Percentiles rank a stretch among this genome's conserved stretches.
Conservation (phyloP, 2,888 invertebrate genomes). For the Amphipoea lucens region DNA sequence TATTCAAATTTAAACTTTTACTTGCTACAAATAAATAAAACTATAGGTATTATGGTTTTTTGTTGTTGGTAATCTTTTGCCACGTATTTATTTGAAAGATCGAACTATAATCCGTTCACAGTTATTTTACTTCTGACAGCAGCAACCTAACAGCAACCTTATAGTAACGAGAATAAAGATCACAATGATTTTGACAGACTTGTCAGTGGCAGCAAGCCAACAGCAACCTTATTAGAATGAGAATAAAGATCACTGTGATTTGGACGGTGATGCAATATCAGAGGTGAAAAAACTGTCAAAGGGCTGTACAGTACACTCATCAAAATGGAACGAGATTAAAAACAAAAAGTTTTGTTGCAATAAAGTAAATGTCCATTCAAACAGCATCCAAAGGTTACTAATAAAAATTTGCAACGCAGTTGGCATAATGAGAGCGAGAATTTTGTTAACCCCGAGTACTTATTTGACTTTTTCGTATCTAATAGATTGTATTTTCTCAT, state of each 20-base stretch:
- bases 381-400: background rate
- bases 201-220: too few species aligned
- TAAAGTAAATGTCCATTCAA: background rate
- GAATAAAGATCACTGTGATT: too few species aligned
- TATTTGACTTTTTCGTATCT: background rate
- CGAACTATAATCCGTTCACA: background rate
- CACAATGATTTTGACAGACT: too few species aligned
- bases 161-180: too few species aligned
- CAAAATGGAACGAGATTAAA: background rate
- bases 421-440: constrained; percentile 2
- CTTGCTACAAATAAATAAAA: background rate
- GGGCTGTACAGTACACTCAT: background rate
- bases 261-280: too few species aligned
- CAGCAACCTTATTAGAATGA: too few species aligned
- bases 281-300: too few species aligned
- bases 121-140: too few species aligned
- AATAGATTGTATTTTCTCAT: background rate
- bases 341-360: background rate
- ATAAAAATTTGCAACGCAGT: background rate
- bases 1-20: background rate
- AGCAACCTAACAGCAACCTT: too few species aligned
- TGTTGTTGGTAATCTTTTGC: background rate
- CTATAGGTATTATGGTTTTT: background rate
- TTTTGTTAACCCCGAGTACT: background rate
- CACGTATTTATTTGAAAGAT: background rate